These are phyloP conservation scores for Nicator chloris DNA, from an alignment of 2,113 vertebrate species.

Conservation along the genomic window DNA sequence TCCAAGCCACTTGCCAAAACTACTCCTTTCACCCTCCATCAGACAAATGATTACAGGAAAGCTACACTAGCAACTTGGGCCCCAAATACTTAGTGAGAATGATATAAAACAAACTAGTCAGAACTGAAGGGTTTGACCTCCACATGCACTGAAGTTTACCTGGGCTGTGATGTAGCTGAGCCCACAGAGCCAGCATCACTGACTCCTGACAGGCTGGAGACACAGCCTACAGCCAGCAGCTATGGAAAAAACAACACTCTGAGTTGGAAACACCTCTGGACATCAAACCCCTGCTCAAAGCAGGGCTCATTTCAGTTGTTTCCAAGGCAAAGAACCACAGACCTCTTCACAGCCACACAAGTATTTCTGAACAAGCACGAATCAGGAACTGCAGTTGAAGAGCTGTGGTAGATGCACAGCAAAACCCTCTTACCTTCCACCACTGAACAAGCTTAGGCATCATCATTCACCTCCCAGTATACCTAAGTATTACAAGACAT, in stretches of 20 bases:
- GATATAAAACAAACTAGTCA: accelerated
- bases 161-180: accelerated
- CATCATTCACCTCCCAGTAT: accelerated
- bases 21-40: not conserved
- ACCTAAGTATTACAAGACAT: accelerated
- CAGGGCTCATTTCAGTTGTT: not conserved
- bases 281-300: not conserved
- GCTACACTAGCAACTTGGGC: not conserved
- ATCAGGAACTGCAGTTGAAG: not conserved
- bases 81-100: accelerated
- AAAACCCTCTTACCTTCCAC: not conserved
- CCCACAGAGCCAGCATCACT: not conserved
- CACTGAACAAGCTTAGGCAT: accelerated
- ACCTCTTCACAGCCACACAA: accelerated
- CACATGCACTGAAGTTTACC: not conserved
- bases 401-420: accelerated
- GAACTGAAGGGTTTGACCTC: not conserved
- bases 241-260: accelerated
- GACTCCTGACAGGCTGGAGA: not conserved
- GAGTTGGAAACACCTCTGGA: not conserved
- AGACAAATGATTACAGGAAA: not conserved
- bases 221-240: accelerated
- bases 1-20: not conserved
- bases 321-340: not conserved
- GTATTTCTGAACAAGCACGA: not conserved